Evolutionary conservation across 2,888 invertebrate species (phyloP).

Genomic region (Gymnoscelis rufifasciata): DNA sequence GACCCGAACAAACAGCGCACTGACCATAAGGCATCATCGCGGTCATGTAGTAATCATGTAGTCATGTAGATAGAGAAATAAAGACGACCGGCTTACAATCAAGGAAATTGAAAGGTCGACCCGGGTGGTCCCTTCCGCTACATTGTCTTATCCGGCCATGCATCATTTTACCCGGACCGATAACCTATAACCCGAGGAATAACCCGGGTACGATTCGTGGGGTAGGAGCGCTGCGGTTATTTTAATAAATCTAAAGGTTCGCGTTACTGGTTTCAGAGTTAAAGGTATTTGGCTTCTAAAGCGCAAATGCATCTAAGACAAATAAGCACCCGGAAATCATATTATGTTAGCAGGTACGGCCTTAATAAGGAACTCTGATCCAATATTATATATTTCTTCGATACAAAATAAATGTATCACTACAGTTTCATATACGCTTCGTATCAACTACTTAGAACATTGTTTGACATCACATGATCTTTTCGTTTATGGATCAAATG

Average conservation of each 20-base stretch:
- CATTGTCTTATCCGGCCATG: conserved; percentile 62
- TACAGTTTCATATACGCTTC: too few species aligned
- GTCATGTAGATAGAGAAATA: conserved; percentile 51
- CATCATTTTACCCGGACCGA: conserved; percentile 54
- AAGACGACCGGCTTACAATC: conserved; percentile 50
- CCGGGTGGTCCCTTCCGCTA: conserved; percentile 56
- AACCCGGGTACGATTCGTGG: conserved; percentile 22
- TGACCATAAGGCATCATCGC: conserved; percentile 44
- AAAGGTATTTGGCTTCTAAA: conserved; percentile 4
- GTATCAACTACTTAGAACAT: too few species aligned
- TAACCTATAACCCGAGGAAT: conserved; percentile 30
- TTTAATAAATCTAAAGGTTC: conserved; percentile 47
- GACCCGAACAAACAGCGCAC: conserved; percentile 21
- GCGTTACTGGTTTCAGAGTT: conserved; percentile 18
- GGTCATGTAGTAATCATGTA: too few species aligned
- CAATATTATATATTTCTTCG: too few species aligned
- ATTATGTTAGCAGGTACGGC: too few species aligned
- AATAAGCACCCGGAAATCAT: too few species aligned
- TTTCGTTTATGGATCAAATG: too few species aligned
- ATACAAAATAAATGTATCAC: too few species aligned
- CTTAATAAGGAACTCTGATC: too few species aligned
- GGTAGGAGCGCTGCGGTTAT: conserved; percentile 40
- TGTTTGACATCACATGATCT: too few species aligned
- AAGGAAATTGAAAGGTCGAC: conserved; percentile 71
- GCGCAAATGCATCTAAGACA: background rate